Evolutionary conservation across 2,113 vertebrate genomes (phyloP), one percentile per base, ranked within the genome.

Genomic region (Scophthalmus maximus): DNA sequence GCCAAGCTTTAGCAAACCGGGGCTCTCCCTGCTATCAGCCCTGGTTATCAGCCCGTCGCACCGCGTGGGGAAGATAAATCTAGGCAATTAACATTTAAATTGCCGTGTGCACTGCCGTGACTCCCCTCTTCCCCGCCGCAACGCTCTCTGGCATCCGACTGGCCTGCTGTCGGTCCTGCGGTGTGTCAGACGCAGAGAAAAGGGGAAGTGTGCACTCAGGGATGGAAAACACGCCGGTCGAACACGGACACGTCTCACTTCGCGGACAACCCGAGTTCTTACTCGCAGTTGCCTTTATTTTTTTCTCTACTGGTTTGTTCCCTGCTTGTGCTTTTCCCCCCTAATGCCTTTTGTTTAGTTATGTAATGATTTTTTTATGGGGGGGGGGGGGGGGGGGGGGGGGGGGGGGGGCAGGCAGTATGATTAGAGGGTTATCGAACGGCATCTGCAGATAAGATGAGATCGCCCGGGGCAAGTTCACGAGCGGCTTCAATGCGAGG

Each of bases 71-170:
- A 93, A 94, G 92, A 94, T 93, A 93, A 93, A 94, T 93, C 92
- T 91, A 88, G 86, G 89, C 92, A 94, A 93, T 93, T 94, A 92
- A 92, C 92, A 93, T 92, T 92, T 87, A 92, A 93, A 93, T 93
- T 92, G 88, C 88, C 30, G 87, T 87, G 90, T 86, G 88, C 89
- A 91, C 67, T 60, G 82, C 78, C 80, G 81, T 91, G 92, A 93
- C 92, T 92, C 76, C 71, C 74, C 78, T 65, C 68, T 80, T 84
- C 83, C 73, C 82, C 81, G 56, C 66, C 46, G 58, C 34, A 38
- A 34, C 20, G n/a, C 56, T 47, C 42, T 26, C 30, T 18, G 38
- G 26, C 72, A 51, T 23, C 58, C 7, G 23, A 61, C 36, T 51
- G 68, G 79, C 44, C 67, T 6, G 71, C 53, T 62, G n/a, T n/a